A percentile compares a stretch with the other conserved stretches of the same genome.
These are phyloP conservation scores for Dryococelus australis DNA, from an alignment of 2,888 invertebrate species.

Conservation along the genomic window DNA sequence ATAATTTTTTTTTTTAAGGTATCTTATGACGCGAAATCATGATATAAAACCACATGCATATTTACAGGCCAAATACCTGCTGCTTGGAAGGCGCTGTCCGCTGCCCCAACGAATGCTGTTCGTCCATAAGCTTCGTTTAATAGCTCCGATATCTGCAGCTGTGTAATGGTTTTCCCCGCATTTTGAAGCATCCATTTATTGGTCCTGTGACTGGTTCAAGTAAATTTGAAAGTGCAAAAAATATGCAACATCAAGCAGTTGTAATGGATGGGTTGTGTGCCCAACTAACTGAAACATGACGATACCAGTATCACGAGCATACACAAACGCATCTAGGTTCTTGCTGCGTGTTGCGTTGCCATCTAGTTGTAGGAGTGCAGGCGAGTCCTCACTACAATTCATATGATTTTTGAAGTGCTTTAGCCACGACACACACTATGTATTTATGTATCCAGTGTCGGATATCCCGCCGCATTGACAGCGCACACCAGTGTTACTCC, in stretches of 20 bases:
- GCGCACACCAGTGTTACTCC: neutral
- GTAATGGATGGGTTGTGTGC: too few relatives aligned
- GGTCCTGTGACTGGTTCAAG: slow-evolving; percentile 43
- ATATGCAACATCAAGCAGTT: neutral
- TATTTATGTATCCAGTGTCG: slow-evolving; percentile 34
- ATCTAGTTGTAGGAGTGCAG: too few relatives aligned
- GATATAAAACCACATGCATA: slow-evolving; percentile 38
- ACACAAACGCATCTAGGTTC: too few relatives aligned
- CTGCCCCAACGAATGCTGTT: slow-evolving; percentile 44
- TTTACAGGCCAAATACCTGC: slow-evolving; percentile 46
- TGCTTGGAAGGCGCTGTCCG: slow-evolving; percentile 41
- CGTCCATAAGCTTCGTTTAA: slow-evolving; percentile 34
- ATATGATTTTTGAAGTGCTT: slow-evolving; percentile 53
- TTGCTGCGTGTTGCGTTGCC: too few relatives aligned
- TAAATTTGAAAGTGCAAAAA: slow-evolving; percentile 32
- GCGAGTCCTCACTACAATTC: neutral
- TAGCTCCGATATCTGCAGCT: slow-evolving; percentile 40
- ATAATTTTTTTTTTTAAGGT: too few relatives aligned
- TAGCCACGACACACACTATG: slow-evolving; percentile 58
- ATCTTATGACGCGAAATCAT: neutral
- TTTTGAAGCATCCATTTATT: slow-evolving; percentile 31
- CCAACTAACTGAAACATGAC: too few relatives aligned
- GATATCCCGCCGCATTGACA: slow-evolving; percentile 29
- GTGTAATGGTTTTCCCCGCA: slow-evolving; percentile 37
- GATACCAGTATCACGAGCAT: too few relatives aligned